A percentile compares a stretch with the other conserved stretches of the same genome.
Conservation (phyloP, 2,113 vertebrate genomes). For the Oreotragus oreotragus region DNA sequence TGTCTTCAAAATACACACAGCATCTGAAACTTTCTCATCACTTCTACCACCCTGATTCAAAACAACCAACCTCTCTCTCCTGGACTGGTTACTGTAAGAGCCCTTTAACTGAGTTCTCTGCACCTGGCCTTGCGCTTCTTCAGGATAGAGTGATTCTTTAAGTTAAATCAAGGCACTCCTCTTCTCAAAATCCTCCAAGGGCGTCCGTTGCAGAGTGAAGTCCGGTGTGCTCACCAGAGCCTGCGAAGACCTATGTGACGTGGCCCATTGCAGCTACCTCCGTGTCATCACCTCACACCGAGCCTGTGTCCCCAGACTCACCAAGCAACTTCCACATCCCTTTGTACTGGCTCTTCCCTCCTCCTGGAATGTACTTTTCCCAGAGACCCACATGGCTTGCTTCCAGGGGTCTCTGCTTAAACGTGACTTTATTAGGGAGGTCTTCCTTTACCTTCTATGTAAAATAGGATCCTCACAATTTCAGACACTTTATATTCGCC, state of each 20-base stretch:
- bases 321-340: background rate
- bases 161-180: background rate
- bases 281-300: background rate
- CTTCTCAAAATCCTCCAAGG: background rate
- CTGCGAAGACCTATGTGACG: background rate
- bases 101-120: background rate
- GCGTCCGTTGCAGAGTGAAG: background rate
- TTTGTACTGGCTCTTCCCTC: background rate
- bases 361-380: background rate
- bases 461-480: background rate
- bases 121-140: background rate
- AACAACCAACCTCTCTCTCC: too few relatives aligned
- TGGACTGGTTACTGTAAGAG: background rate
- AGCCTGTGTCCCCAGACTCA: background rate
- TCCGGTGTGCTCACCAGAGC: rapidly evolving
- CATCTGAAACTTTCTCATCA: background rate
- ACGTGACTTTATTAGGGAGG: background rate
- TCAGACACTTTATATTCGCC: background rate
- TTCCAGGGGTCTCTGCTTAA: background rate
- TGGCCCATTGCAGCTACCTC: background rate
- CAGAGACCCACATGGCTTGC: background rate
- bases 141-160: background rate
- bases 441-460: background rate
- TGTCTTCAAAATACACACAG: background rate
- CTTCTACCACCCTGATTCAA: background rate